Conservation (phyloP, 2,113 vertebrate genomes). For the Calcarius ornatus region DNA sequence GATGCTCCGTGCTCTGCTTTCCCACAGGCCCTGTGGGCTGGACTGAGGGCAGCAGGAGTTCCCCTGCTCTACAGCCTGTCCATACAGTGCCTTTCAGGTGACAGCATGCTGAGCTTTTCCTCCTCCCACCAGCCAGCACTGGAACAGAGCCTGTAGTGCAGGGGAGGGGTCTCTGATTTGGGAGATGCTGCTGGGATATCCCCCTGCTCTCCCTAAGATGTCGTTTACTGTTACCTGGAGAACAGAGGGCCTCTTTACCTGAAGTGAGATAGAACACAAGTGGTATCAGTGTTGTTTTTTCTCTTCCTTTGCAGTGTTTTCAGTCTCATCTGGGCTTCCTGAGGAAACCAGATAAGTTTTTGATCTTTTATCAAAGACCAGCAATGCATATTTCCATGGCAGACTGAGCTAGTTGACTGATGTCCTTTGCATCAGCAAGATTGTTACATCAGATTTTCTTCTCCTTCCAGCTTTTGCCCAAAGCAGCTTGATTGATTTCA, state of each 20-base stretch:
- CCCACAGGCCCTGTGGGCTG: fast-evolving
- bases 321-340: background rate
- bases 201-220: background rate
- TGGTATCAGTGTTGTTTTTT: background rate
- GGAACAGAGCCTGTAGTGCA: background rate
- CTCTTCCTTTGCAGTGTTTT: background rate
- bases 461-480: background rate
- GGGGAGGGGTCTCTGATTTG: background rate
- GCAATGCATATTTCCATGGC: background rate
- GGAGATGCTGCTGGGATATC: background rate
- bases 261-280: background rate
- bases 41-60: background rate
- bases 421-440: background rate
- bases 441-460: background rate
- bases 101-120: fast-evolving
- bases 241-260: background rate
- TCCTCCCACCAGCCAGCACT: background rate
- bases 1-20: background rate
- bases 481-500: background rate
- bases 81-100: fast-evolving
- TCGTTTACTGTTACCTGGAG: fast-evolving
- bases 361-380: background rate
- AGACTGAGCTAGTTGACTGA: background rate
- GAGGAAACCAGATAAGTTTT: background rate
- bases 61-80: background rate